Percentiles rank a stretch among this genome's conserved stretches.
These are phyloP conservation scores for Neomonachus schauinslandi DNA, from an alignment of 2,113 vertebrate genomes.

Conservation along the genomic window DNA sequence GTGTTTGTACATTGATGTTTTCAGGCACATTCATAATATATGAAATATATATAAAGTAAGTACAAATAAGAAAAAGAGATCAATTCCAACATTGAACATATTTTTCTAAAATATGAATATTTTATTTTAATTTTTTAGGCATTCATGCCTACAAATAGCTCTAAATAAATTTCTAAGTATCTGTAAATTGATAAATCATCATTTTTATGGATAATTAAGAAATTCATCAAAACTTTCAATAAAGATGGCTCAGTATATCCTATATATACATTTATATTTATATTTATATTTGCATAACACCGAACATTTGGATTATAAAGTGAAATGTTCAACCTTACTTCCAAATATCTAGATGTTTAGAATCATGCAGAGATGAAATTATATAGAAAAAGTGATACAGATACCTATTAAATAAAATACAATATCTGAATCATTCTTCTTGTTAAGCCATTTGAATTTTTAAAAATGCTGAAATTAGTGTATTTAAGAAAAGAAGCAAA, in stretches of 20 bases:
- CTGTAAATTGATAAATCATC: neutral
- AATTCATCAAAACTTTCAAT: conserved; percentile 25
- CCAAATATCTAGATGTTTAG: conserved; percentile 11
- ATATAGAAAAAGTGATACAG: neutral
- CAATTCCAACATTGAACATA: neutral
- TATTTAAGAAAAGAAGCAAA: neutral
- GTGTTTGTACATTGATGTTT: neutral
- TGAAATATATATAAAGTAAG: neutral
- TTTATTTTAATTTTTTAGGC: neutral
- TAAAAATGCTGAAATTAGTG: neutral
- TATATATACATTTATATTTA: neutral
- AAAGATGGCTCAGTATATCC: neutral
- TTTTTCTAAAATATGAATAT: neutral
- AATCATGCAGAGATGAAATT: neutral
- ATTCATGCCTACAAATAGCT: neutral
- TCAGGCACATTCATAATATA: neutral
- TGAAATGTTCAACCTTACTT: neutral
- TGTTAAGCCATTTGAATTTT: neutral
- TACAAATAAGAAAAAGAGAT: neutral
- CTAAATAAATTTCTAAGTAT: neutral
- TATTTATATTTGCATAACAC: neutral
- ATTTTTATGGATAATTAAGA: neutral
- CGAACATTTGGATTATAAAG: conserved; percentile 53
- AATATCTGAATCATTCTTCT: neutral
- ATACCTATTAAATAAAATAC: neutral